A percentile compares a stretch with the other conserved stretches of the same genome.
phyloP scores from a whole-genome alignment of 1,140 invertebrate genomes.

The Drosophila eugracilis region DNA sequence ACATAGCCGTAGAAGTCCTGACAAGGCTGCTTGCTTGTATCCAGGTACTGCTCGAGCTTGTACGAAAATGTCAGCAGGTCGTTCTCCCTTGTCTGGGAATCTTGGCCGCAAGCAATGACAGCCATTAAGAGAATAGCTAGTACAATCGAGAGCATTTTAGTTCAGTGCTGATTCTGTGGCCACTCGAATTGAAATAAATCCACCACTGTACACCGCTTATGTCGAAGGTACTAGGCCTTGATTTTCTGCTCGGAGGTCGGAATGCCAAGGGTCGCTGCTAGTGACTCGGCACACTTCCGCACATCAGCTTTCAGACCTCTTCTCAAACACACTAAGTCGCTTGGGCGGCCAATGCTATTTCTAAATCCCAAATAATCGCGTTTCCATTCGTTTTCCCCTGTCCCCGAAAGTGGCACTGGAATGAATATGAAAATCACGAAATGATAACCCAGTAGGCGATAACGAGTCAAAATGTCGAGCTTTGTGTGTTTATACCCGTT shows the following conservation, averaged over 20 bases:
- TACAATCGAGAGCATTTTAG: conserved; percentile 31
- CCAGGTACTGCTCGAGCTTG: conserved; percentile 66
- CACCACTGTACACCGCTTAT: neutral
- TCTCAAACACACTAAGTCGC: neutral
- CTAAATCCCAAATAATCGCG: conserved; percentile 64
- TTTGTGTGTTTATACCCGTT: too few relatives aligned
- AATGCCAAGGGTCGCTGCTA: conserved; percentile 23
- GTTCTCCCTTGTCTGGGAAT: conserved; percentile 29
- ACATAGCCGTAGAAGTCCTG: conserved; percentile 77
- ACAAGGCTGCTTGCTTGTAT: conserved; percentile 57
- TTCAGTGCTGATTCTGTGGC: conserved; percentile 3
- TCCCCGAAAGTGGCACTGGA: conserved; percentile 24
- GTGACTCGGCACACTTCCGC: conserved; percentile 47
- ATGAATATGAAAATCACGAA: conserved; percentile 1
- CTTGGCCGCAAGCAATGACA: neutral
- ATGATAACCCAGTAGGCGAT: conserved; percentile 34
- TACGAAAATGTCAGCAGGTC: conserved; percentile 69
- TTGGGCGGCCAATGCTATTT: conserved; percentile 8
- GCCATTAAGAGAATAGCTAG: conserved; percentile 20
- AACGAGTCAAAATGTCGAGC: conserved; percentile 60
- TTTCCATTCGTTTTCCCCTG: conserved; percentile 32
- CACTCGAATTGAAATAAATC: conserved; percentile 20
- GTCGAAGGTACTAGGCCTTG: neutral
- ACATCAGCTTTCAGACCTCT: conserved; percentile 30
- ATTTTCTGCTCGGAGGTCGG: conserved; percentile 9